Evolutionary conservation across 2,797 vertebrate species (phyloP).

Genomic region (Oreortyx pictus): DNA sequence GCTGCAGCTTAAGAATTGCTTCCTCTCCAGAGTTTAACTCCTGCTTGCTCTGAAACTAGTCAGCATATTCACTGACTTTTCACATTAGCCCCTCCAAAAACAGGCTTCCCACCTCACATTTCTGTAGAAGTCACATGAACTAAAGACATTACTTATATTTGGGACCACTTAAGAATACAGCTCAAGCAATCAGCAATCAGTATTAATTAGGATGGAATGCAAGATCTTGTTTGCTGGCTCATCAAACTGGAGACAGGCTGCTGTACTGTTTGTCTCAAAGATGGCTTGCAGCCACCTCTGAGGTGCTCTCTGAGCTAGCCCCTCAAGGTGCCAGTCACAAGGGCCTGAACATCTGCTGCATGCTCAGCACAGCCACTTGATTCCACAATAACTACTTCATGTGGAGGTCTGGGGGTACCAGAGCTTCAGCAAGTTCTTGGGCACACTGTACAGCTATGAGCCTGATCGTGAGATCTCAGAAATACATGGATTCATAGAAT

Average conservation of each 20-base stretch:
- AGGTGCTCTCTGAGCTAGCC: not conserved
- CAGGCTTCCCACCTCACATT: not conserved
- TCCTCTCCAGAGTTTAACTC: constrained; percentile 68
- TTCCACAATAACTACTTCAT: not conserved
- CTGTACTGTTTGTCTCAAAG: not conserved
- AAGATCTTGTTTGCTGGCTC: not conserved
- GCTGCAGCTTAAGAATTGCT: constrained; percentile 63
- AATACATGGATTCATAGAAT: not conserved
- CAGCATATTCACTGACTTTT: not conserved
- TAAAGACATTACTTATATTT: not conserved
- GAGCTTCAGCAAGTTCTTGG: not conserved
- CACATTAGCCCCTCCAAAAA: not conserved
- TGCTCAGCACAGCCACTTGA: not conserved
- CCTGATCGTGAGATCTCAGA: not conserved
- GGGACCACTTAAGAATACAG: not conserved
- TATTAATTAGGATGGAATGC: not conserved
- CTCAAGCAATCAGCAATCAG: not conserved
- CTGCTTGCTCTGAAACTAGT: constrained; percentile 38
- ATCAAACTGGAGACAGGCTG: not conserved
- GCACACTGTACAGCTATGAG: not conserved
- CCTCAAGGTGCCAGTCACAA: not conserved
- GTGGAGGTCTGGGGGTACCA: not conserved
- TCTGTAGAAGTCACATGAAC: not conserved
- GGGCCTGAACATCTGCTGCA: not conserved
- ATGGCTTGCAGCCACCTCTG: not conserved